phyloP scores from a whole-genome alignment of 30 jellyfish, hydroid and myxozoan genomes.

The Cassiopea andromeda region DNA sequence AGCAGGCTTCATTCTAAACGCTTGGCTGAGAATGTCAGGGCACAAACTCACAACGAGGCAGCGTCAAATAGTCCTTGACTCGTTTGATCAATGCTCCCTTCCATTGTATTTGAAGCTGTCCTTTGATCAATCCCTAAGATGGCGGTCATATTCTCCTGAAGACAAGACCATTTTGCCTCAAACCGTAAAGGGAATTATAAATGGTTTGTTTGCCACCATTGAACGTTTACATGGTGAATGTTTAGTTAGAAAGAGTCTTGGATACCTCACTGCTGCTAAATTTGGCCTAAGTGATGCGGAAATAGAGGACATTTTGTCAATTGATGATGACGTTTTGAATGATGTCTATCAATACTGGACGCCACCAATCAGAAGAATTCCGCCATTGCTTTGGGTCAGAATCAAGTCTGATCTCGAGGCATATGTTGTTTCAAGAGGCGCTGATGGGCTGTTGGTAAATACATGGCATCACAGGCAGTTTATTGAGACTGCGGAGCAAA shows the following conservation, averaged over 20 bases:
- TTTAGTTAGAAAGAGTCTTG: constrained; percentile 81
- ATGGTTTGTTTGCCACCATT: constrained; percentile 56
- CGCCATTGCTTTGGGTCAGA: constrained; percentile 91
- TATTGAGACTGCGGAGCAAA: constrained; percentile 80
- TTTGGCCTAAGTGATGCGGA: constrained; percentile 89
- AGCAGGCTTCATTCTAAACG: constrained; percentile 69
- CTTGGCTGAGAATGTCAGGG: constrained; percentile 73
- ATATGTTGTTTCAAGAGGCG: constrained; percentile 84
- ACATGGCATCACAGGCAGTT: constrained; percentile 94
- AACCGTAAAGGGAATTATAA: constrained; percentile 71
- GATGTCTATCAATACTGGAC: constrained; percentile 97
- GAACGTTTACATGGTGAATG: constrained; percentile 81
- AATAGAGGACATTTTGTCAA: constrained; percentile 81
- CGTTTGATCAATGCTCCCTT: constrained; percentile 68
- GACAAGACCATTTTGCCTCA: constrained; percentile 49
- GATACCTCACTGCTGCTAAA: constrained; percentile 81
- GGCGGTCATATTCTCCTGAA: constrained; percentile 76
- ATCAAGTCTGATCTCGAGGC: constrained; percentile 77
- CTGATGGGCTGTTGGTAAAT: constrained; percentile 73
- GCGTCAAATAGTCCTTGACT: constrained; percentile 50
- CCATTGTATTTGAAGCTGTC: constrained; percentile 84
- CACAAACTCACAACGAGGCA: constrained; percentile 55
- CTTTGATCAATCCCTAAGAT: constrained; percentile 75
- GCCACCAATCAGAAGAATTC: constrained; percentile 87
- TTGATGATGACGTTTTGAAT: constrained; percentile 86